Evolutionary conservation across 2,888 invertebrate species (phyloP).

Genomic region (Tyria jacobaeae): DNA sequence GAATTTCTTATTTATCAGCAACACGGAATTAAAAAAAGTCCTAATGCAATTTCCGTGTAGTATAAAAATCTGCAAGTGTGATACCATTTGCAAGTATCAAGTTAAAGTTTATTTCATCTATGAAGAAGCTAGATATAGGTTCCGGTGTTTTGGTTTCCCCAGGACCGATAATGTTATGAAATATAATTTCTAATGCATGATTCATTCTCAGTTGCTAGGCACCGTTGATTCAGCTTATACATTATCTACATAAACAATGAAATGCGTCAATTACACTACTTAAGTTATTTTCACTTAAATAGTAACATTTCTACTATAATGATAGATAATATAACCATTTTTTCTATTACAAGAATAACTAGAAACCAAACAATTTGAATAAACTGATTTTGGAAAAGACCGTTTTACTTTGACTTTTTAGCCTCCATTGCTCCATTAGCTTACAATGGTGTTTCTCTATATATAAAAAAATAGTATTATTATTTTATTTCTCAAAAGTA

Average conservation of each 20-base stretch:
- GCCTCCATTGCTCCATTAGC: background rate
- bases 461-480: conserved; percentile 7
- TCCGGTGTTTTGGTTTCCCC: background rate
- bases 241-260: conserved; percentile 39
- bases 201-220: conserved; percentile 57
- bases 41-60: background rate
- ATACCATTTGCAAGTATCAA: no score
- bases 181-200: background rate
- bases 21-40: background rate
- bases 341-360: no score
- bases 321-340: background rate
- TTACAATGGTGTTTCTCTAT: conserved; percentile 1
- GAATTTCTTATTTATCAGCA: background rate
- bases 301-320: background rate
- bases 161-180: background rate
- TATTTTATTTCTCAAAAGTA: conserved; percentile 17
- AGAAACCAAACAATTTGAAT: conserved; percentile 23
- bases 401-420: background rate
- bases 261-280: conserved; percentile 54
- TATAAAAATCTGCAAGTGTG: background rate
- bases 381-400: conserved; percentile 29
- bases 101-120: background rate
- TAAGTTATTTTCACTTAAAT: no score
- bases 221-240: conserved; percentile 81
- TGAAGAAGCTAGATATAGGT: background rate